Conservation (phyloP, 2,797 vertebrate genomes). For the Malurus leucopterus region DNA sequence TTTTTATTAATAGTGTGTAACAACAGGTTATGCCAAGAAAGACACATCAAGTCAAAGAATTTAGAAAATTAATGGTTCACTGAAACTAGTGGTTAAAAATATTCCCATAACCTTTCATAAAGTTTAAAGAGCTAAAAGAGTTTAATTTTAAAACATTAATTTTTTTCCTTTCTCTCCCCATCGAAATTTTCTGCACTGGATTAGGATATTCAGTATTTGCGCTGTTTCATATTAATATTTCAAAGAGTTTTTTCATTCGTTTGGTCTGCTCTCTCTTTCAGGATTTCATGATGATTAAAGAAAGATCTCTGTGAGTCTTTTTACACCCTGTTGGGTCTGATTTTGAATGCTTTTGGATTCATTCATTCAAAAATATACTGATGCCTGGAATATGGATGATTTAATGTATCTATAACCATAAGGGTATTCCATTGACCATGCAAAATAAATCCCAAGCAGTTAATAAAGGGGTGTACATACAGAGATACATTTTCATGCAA, state of each 20-base stretch:
- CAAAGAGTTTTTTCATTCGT: background rate
- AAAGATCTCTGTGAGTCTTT: background rate
- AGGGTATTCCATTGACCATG: background rate
- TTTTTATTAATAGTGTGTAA: constrained; percentile 13
- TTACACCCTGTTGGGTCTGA: background rate
- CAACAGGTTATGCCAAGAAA: constrained; percentile 6
- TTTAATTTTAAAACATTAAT: background rate
- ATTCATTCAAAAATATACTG: background rate
- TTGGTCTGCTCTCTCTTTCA: background rate
- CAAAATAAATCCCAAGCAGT: background rate
- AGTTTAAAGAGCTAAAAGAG: background rate
- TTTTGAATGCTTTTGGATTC: background rate
- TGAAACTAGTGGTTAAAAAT: background rate
- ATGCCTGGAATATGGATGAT: background rate
- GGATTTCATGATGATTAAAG: background rate
- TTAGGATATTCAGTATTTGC: background rate
- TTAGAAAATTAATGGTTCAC: background rate
- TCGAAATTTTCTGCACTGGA: background rate
- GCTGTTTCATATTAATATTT: background rate
- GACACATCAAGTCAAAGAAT: background rate
- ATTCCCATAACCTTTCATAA: background rate
- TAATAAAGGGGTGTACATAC: background rate
- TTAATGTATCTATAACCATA: background rate
- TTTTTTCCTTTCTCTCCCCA: background rate
- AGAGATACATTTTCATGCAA: background rate